These are phyloP conservation scores for Heloderma charlesbogerti DNA, from an alignment of 2,113 vertebrate species.

Conservation along the genomic window DNA sequence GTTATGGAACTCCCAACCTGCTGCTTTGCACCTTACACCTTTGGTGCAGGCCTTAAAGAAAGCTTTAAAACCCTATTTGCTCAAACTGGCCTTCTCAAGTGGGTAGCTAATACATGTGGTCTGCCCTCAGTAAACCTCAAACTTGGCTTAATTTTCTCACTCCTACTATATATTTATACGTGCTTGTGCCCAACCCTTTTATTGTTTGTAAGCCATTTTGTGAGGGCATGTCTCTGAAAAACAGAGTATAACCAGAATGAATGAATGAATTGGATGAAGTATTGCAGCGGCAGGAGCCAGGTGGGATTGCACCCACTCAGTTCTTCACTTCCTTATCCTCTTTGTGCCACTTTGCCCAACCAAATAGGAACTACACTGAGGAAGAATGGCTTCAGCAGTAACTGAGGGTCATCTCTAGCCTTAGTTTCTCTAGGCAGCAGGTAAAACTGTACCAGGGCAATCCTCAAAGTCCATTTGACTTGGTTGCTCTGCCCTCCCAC, in stretches of 20 bases:
- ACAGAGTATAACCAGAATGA: not conserved
- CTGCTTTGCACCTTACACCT: too few species aligned
- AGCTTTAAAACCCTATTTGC: too few species aligned
- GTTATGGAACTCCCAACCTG: too few species aligned
- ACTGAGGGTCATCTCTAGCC: not conserved
- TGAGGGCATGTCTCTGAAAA: not conserved
- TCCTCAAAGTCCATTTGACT: not conserved
- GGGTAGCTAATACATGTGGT: too few species aligned
- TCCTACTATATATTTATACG: not conserved
- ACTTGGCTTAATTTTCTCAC: too few species aligned
- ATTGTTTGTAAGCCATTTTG: not conserved
- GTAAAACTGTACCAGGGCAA: not conserved
- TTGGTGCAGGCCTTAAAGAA: too few species aligned
- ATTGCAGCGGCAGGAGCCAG: not conserved
- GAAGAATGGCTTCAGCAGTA: not conserved
- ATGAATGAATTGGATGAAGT: not conserved
- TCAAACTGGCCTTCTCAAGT: too few species aligned
- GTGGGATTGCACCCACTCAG: too few species aligned
- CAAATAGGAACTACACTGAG: not conserved
- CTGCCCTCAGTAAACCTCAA: too few species aligned
- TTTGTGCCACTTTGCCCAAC: not conserved
- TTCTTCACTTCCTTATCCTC: too few species aligned
- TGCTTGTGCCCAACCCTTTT: not conserved
- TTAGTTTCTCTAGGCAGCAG: not conserved
- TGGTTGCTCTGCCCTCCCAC: not conserved